Conservation (phyloP, 2,797 vertebrate genomes). For the Platalea minor region DNA sequence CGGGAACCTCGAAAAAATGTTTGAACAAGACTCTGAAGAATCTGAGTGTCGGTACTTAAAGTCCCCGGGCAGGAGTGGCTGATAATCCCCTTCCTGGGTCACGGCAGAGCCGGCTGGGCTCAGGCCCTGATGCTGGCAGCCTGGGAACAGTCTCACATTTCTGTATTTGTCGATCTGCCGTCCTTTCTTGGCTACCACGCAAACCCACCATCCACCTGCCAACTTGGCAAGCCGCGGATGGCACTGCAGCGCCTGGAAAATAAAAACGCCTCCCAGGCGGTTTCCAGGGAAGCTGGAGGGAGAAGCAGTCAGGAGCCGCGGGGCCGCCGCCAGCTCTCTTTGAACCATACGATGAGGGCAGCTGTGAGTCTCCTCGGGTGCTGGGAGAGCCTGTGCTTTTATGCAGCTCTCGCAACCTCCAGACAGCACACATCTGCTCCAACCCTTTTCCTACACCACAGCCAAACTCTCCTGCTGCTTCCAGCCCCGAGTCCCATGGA, state of each 20-base stretch:
- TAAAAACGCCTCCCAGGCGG: not conserved
- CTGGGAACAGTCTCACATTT: not conserved
- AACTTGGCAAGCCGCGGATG: not conserved
- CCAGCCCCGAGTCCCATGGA: not conserved
- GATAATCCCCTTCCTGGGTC: not conserved
- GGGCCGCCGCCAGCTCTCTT: not conserved
- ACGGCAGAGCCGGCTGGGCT: not conserved
- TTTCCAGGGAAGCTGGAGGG: slow-evolving; percentile 24
- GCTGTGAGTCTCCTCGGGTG: not conserved
- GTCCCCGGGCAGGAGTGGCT: not conserved
- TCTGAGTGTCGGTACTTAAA: not conserved
- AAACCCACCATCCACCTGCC: not conserved
- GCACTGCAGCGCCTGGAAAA: slow-evolving; percentile 1
- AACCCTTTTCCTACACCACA: not conserved
- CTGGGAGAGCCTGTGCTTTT: not conserved
- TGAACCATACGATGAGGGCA: not conserved
- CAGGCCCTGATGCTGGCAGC: not conserved
- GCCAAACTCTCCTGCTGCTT: not conserved
- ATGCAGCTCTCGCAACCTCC: not conserved
- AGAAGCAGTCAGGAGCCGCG: not conserved
- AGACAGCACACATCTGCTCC: not conserved
- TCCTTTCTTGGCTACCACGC: not conserved
- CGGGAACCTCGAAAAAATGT: not conserved
- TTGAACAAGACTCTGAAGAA: not conserved
- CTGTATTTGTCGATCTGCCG: not conserved